Base-by-base conservation (phyloP, 2,888 invertebrate species). In the Malthinus seriepunctatus region DNA sequence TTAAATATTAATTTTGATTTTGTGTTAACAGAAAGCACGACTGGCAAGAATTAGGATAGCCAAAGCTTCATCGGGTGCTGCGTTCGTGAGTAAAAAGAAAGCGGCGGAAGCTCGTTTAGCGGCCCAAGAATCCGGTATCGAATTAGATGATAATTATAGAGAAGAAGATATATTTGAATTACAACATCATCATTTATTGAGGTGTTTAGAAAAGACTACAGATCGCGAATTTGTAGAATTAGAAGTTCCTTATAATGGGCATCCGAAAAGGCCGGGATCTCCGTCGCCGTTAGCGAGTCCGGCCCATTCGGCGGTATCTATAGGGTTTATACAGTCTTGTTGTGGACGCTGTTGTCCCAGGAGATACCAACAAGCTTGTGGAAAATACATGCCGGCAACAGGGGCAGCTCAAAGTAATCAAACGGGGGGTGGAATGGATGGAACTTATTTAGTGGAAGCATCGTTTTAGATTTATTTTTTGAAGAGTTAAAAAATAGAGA, bases 91-190 rank as follows among this genome's bases (percentile, higher is more conserved):
- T 77, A 97, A 97, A 84, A 99, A 99, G 87, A 97, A 97, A 79
- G 97, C 97, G 1, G 96, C 96, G 1, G 98, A 99, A 76, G 97
- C 95, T 1, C 84, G 97, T 45, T 84, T 97, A 72, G 95, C 95
- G 51, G 93, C 95, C 50, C 91, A 93, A 81, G 94, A 94, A 80
- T 93, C 93, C 42, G 96, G 97, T 44, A 88, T 95, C 68, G 93
- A 95, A 71, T 81, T 93, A 70, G 95, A 95, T 72, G 97, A 97
- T 65, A 90, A 88, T 67, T 88, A 87, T 75, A 85, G 92, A 65
- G 95, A 96, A 75, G 96, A 97, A 76, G 97, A 98, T 79, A 96
- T 98, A 75, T 98, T 99, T 82, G 97, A 98, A 79, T 83, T 98
- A 80, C 98, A 99, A 81, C 98, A 99, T 81, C 99, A 99, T 80